phyloP scores from a whole-genome alignment of 2,113 vertebrate species.

The Natator depressus region DNA sequence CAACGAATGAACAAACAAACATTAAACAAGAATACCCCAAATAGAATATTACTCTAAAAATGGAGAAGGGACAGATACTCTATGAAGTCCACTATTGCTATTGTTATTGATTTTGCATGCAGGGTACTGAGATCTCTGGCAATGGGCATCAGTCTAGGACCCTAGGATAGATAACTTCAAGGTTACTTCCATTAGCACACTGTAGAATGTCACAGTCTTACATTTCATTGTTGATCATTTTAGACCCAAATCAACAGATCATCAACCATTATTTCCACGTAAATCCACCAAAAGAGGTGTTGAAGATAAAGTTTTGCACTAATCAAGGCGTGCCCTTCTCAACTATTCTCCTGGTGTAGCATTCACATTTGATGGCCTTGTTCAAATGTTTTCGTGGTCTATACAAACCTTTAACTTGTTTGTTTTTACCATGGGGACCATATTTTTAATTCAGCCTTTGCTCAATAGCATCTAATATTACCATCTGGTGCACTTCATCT shows the following conservation, averaged over 20 bases:
- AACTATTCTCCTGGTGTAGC: not conserved
- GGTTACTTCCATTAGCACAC: not conserved
- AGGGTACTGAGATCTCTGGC: not conserved
- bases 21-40: not conserved
- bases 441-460: not conserved
- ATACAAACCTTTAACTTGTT: not conserved
- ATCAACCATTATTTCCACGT: not conserved
- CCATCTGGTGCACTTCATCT: not conserved
- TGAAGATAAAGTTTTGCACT: not conserved
- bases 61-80: not conserved
- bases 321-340: not conserved
- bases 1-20: not conserved
- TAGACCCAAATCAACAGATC: not conserved
- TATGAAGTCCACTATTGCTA: not conserved
- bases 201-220: not conserved
- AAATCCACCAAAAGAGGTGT: not conserved
- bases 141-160: not conserved
- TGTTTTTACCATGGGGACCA: not conserved
- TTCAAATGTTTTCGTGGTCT: not conserved
- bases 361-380: not conserved
- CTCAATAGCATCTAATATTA: not conserved
- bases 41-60: not conserved
- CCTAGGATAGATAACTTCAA: accelerated
- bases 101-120: not conserved
- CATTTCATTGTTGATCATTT: not conserved